phyloP scores from a whole-genome alignment of 2,888 invertebrate species.

The Eristalis intricaria region DNA sequence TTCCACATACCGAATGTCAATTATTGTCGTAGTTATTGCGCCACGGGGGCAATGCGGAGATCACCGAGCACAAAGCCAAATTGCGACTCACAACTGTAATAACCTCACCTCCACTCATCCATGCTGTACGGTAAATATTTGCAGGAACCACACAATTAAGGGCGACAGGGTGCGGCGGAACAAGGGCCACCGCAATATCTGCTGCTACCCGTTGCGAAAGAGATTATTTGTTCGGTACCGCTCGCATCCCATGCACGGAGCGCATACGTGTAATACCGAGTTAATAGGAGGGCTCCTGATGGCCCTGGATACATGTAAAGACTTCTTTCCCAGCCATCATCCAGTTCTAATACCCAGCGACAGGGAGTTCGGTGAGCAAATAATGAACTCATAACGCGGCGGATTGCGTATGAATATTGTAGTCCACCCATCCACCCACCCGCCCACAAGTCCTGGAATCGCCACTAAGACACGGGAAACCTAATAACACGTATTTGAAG shows the following conservation, averaged over 20 bases:
- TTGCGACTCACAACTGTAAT: constrained; percentile 55
- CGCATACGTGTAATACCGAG: constrained; percentile 28
- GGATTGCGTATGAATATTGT: constrained; percentile 59
- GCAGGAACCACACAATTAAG: constrained; percentile 58
- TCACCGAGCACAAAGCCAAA: constrained; percentile 59
- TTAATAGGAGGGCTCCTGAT: constrained; percentile 60
- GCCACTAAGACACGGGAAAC: constrained; percentile 45
- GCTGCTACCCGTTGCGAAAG: constrained; percentile 56
- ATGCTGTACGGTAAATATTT: constrained; percentile 57
- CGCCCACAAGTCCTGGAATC: constrained; percentile 25
- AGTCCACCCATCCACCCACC: constrained; percentile 13
- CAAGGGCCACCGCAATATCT: constrained; percentile 47
- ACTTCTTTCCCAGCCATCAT: constrained; percentile 35
- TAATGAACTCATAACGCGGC: constrained; percentile 69
- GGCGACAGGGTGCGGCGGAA: constrained; percentile 13
- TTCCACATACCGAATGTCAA: constrained; percentile 59
- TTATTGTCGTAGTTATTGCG: constrained; percentile 66
- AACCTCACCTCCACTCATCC: constrained; percentile 28
- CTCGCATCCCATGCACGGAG: constrained; percentile 9
- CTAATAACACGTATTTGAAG: constrained; percentile 66
- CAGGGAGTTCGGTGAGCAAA: constrained; percentile 40
- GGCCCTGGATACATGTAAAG: constrained; percentile 33
- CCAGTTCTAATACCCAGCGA: constrained; percentile 29
- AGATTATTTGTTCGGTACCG: constrained; percentile 55
- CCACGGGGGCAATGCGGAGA: constrained; percentile 53